Conservation (phyloP, 2,888 invertebrate genomes). For the Beris morrisii region DNA sequence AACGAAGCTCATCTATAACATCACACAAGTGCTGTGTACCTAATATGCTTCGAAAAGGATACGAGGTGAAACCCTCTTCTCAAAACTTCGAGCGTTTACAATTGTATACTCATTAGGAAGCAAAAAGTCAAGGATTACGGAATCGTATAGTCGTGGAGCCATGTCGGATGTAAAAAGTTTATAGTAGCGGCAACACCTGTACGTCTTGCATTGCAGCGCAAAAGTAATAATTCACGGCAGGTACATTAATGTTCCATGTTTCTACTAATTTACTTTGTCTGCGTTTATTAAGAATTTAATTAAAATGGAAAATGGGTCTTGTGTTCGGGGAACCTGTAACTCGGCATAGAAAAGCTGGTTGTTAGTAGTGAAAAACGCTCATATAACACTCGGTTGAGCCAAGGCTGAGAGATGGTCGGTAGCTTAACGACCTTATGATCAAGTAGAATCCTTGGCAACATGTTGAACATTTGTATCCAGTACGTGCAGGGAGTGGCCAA, state of each 20-base stretch:
- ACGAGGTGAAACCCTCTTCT: too few species aligned
- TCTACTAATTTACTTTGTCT: conserved; percentile 39
- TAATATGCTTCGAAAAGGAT: too few species aligned
- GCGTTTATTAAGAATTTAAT: conserved; percentile 40
- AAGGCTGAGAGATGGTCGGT: neutral
- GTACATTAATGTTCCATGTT: conserved; percentile 39
- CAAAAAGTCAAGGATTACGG: conserved; percentile 14
- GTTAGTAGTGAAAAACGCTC: conserved; percentile 25
- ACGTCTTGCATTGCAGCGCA: conserved; percentile 29
- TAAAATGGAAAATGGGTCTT: conserved; percentile 34
- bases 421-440: conserved; percentile 17
- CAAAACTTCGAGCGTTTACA: neutral
- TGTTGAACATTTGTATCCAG: too few species aligned
- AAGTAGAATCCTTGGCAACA: conserved; percentile 2
- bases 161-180: neutral
- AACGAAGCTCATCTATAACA: too few species aligned
- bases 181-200: conserved; percentile 27
- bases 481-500: too few species aligned
- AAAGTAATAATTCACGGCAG: conserved; percentile 36
- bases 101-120: conserved; percentile 23
- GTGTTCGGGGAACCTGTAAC: conserved; percentile 18
- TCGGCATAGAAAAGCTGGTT: conserved; percentile 6
- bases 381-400: conserved; percentile 16
- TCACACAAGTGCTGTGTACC: too few species aligned
- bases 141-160: neutral